Evolutionary conservation across 2,888 invertebrate species (phyloP).

Genomic region (Rotaria sp.): DNA sequence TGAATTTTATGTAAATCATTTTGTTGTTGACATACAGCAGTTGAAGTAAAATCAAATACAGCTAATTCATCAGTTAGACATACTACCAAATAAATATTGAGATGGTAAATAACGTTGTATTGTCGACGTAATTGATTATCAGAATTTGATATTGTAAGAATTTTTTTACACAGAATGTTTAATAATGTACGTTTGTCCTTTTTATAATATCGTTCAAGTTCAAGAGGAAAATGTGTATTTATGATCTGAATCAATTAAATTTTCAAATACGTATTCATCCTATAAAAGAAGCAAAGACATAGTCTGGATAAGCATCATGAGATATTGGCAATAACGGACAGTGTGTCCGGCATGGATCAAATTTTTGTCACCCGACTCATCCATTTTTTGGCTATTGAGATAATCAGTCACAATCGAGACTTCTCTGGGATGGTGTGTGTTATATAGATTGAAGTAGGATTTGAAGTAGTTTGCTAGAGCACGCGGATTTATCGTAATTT

Average conservation of each 20-base stretch:
- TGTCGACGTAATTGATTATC: not conserved
- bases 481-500: too few relatives aligned
- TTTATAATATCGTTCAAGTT: constrained; percentile 55
- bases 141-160: not conserved
- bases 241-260: constrained; percentile 60
- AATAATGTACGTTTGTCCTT: not conserved
- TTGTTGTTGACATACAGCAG: not conserved
- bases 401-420: too few relatives aligned
- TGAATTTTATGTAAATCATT: not conserved
- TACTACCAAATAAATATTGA: constrained; percentile 63
- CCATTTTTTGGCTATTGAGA: too few relatives aligned
- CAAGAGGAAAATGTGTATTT: constrained; percentile 60
- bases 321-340: too few relatives aligned
- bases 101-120: constrained; percentile 57
- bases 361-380: too few relatives aligned
- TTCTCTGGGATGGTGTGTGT: too few relatives aligned
- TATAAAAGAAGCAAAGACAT: not conserved
- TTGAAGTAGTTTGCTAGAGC: too few relatives aligned
- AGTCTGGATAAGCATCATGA: too few relatives aligned
- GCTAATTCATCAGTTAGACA: constrained; percentile 64
- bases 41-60: constrained; percentile 57
- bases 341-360: too few relatives aligned
- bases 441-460: too few relatives aligned
- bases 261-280: constrained; percentile 60
- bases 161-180: constrained; percentile 17